These are phyloP conservation scores for Danio rerio DNA, from an alignment of 2,113 vertebrate species.

Conservation along the genomic window DNA sequence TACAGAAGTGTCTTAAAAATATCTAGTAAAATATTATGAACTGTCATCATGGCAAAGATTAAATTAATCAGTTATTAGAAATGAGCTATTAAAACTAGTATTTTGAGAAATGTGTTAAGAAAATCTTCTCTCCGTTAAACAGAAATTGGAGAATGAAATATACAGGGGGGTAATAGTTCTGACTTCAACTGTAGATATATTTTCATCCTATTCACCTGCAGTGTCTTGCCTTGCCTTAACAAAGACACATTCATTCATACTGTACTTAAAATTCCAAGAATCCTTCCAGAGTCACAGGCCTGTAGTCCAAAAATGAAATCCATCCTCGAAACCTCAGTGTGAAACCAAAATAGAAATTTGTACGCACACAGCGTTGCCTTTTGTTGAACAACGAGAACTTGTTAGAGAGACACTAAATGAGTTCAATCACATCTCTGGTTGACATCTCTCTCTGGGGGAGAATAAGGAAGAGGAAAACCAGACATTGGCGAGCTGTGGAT, in stretches of 20 bases:
- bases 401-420: neutral
- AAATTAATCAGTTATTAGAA: too few species aligned
- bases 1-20: too few species aligned
- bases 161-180: too few species aligned
- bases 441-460: neutral
- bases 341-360: neutral
- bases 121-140: too few species aligned
- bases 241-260: conserved; percentile 20
- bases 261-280: conserved; percentile 5
- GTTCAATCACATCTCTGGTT: conserved; percentile 11
- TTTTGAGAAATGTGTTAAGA: too few species aligned
- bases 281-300: neutral
- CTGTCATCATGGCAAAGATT: too few species aligned
- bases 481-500: neutral
- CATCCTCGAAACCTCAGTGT: conserved; percentile 2
- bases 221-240: neutral
- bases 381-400: neutral
- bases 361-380: neutral
- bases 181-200: too few species aligned
- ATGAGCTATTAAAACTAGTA: too few species aligned
- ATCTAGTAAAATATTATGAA: too few species aligned
- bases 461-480: conserved; percentile 13
- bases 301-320: conserved; percentile 18
- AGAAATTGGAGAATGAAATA: too few species aligned
- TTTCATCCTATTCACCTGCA: too few species aligned